These are phyloP conservation scores for Ptychadena robeensis DNA, from an alignment of 2,797 vertebrate genomes.

Conservation along the genomic window DNA sequence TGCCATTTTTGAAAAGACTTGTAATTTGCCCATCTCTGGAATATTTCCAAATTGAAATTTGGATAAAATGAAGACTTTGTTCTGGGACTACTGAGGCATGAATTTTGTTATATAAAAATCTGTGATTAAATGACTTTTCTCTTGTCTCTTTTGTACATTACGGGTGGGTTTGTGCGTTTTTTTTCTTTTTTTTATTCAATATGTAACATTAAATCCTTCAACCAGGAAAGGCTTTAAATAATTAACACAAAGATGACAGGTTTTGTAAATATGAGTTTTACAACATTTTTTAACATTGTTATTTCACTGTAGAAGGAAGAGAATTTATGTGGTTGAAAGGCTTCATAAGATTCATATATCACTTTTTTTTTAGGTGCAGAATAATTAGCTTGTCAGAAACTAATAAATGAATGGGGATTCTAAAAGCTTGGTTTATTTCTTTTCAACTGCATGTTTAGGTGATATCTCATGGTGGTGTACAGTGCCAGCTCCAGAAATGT, in stretches of 20 bases:
- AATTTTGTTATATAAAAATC: constrained; percentile 80
- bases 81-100: constrained; percentile 76
- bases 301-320: constrained; percentile 95
- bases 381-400: constrained; percentile 67
- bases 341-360: constrained; percentile 68
- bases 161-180: constrained; percentile 86
- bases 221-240: constrained; percentile 96
- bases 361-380: constrained; percentile 65
- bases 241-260: constrained; percentile 88
- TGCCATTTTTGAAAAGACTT: constrained; percentile 82
- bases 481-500: too few relatives aligned
- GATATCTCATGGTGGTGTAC: too few relatives aligned
- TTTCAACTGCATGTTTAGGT: neutral
- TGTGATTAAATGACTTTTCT: constrained; percentile 90
- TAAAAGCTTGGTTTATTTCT: constrained; percentile 18
- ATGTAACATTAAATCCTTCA: constrained; percentile 91
- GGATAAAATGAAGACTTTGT: constrained; percentile 72
- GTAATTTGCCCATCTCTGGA: constrained; percentile 86
- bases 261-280: constrained; percentile 92
- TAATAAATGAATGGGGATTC: constrained; percentile 68
- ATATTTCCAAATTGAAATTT: constrained; percentile 76
- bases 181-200: constrained; percentile 99
- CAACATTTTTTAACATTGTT: constrained; percentile 76
- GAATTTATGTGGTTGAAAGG: constrained; percentile 66
- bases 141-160: constrained; percentile 99